Evolutionary conservation across 2,888 invertebrate species (phyloP), one percentile per base, ranked within the genome.

Genomic region (Scrobipalpa costella): DNA sequence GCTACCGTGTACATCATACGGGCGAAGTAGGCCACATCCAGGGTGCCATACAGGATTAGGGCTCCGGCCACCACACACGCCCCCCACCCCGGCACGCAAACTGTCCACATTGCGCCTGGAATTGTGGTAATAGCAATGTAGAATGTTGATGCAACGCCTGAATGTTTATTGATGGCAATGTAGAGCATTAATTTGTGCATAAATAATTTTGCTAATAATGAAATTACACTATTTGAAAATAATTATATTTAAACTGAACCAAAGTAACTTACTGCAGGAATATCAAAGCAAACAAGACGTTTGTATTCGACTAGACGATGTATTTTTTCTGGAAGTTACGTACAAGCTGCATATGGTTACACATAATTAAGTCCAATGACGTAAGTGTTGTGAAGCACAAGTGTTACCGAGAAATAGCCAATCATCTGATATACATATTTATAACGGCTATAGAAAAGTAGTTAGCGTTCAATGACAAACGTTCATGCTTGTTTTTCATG

Each of bases 1-100:
- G 95, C 87, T 0, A 95, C 93, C 17, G 94, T 94, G 70, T 94
- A 87, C 80, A 93, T 92, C 92, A 94, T 94, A 62, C 95, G 85
- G 7, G 94, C 88, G 80, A 95, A 95, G 83, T 95, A 95, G 40
- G 95, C 94, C 62, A 95, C 90, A 78, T 95, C 95, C 64, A 95
- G 75, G 58, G 93, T 89, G 13, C 92, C 86, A 79, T 95, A 94
- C 2, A 94, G 88, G 6, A 94, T 76, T 65, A 94, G 76, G 0
- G 88, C 83, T 1, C 91, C 86, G 0, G 88, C 86, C 34, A 87
- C 85, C 74, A 88, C 66, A 36, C 86, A 88, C 7, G 89, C 89
- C 2, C 89, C 80, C 86, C 91, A 92, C 0, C 88, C 89, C 0
- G 90, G 89, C 38, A 91, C 71, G 71, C 87, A 89, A 0, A 91